These are phyloP conservation scores for Tetragnatha versicolor DNA, from an alignment of 1,140 invertebrate genomes.

Conservation along the genomic window DNA sequence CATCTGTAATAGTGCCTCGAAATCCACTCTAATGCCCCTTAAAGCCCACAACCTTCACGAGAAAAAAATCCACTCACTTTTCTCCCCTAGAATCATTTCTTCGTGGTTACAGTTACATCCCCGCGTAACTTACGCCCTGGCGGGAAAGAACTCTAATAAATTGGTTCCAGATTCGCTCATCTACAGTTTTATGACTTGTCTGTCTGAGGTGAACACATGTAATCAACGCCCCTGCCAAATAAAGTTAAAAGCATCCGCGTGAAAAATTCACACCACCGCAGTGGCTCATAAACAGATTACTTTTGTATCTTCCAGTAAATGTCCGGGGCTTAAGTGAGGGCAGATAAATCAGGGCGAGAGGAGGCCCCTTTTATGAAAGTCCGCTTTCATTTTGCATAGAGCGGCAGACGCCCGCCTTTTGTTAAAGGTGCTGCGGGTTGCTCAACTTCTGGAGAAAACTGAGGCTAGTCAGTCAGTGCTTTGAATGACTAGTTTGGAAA, in stretches of 20 bases:
- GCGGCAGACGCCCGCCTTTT: too few relatives aligned
- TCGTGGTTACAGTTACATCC: neutral
- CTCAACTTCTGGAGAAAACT: too few relatives aligned
- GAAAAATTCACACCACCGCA: neutral
- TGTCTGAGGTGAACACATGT: constrained; percentile 24
- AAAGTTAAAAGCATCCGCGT: constrained; percentile 23
- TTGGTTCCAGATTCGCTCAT: neutral
- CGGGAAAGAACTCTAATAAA: constrained; percentile 21
- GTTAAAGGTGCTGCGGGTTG: too few relatives aligned
- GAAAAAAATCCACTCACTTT: too few relatives aligned
- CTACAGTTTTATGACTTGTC: constrained; percentile 22
- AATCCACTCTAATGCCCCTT: too few relatives aligned
- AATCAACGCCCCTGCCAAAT: constrained; percentile 19
- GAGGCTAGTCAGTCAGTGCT: too few relatives aligned
- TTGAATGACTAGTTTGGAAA: too few relatives aligned
- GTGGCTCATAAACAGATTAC: constrained; percentile 2
- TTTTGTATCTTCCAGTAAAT: constrained; percentile 24
- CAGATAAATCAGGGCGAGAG: neutral
- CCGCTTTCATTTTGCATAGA: constrained; percentile 9
- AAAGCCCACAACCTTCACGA: too few relatives aligned
- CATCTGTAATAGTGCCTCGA: too few relatives aligned
- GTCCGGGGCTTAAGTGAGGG: neutral
- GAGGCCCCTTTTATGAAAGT: neutral
- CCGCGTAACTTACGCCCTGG: neutral
- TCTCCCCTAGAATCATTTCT: neutral